Percentiles rank a stretch among this genome's conserved stretches.
phyloP scores from a whole-genome alignment of 2,888 invertebrate genomes.

The Microdon myrmicae region DNA sequence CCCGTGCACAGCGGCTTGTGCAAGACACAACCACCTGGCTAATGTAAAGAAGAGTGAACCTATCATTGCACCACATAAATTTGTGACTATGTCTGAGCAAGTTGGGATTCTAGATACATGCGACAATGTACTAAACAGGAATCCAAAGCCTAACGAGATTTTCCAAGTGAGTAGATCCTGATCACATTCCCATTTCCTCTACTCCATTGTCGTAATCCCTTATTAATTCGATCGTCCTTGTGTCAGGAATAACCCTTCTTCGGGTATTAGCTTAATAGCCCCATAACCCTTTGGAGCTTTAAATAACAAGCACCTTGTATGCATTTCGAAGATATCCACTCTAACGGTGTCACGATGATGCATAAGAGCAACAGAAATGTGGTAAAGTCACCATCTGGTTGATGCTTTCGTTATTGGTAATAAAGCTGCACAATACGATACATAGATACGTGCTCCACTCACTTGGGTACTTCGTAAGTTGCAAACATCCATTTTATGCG shows the following conservation, averaged over 20 bases:
- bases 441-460: conserved; percentile 22
- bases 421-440: conserved; percentile 41
- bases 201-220: too few species aligned
- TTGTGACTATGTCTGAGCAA: too few species aligned
- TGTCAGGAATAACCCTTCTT: conserved; percentile 1
- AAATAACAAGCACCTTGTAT: conserved; percentile 17
- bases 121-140: too few species aligned
- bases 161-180: too few species aligned
- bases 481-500: conserved; percentile 35
- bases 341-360: conserved; percentile 4
- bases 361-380: conserved; percentile 29
- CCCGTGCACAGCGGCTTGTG: too few species aligned
- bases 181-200: too few species aligned
- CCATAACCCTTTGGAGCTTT: conserved; percentile 5
- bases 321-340: conserved; percentile 2
- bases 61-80: too few species aligned
- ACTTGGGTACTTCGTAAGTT: conserved; percentile 8
- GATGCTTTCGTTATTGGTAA: conserved; percentile 45
- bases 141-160: too few species aligned
- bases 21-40: too few species aligned
- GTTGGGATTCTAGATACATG: too few species aligned
- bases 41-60: too few species aligned
- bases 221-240: neutral
- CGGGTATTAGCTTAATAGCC: conserved; percentile 27
- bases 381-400: conserved; percentile 44